A percentile compares a stretch with the other conserved stretches of the same genome.
phyloP scores from a whole-genome alignment of 2,888 invertebrate species.

The Antheraea yamamai region DNA sequence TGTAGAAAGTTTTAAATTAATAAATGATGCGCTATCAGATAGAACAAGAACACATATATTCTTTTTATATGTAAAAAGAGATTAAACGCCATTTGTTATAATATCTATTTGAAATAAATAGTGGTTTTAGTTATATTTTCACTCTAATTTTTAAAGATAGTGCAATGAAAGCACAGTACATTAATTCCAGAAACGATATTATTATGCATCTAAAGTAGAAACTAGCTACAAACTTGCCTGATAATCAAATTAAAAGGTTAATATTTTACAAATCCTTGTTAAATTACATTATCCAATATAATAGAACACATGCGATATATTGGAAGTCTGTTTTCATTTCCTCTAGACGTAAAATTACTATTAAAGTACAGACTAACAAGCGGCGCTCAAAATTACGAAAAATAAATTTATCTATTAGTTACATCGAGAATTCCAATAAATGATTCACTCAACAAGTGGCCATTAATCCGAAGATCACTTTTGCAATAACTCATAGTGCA shows the following conservation, averaged over 20 bases:
- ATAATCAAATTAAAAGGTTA: background rate
- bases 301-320: background rate
- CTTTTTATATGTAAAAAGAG: no score
- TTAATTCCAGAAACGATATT: background rate
- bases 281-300: no score
- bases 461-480: constrained; percentile 10
- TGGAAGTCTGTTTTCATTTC: background rate
- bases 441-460: constrained; percentile 12
- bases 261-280: background rate
- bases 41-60: no score
- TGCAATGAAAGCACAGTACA: background rate
- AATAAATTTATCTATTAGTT: constrained; percentile 8
- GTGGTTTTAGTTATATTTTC: no score
- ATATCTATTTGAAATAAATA: no score
- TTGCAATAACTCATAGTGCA: constrained; percentile 17
- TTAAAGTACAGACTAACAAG: background rate
- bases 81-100: no score
- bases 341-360: background rate
- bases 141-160: background rate
- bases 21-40: no score
- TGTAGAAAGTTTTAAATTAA: no score
- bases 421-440: constrained; percentile 8
- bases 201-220: background rate
- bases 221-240: background rate
- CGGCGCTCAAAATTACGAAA: background rate